Evolutionary conservation across 2,113 vertebrate species (phyloP), one percentile per base, ranked within the genome.

Genomic region (Cyprinus carpio): DNA sequence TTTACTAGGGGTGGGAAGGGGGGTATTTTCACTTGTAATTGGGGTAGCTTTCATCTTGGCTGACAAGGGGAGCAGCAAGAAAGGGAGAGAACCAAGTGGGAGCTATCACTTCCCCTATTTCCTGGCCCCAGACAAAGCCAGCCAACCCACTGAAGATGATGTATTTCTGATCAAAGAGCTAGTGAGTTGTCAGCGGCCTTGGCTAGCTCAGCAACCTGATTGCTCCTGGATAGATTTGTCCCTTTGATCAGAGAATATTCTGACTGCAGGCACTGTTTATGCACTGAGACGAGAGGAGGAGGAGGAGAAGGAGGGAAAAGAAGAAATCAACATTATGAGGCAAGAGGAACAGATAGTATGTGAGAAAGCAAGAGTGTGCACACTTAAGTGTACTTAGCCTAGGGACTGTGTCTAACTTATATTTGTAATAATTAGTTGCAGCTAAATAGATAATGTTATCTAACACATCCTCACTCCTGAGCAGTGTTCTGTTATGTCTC

Each of bases 101-200:
- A 95, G 92, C 94, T 94, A 94, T 95, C 96, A 94, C 91, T 94
- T 94, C 91, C 91, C 94, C 95, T 91, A 93, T 96, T 97, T 97
- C 96, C 94, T 90, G 95, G 92, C 93, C 95, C 93, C 95, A 97
- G 94, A 97, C 96, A 96, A 96, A 96, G 95, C 93, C 93, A 94
- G 90, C 91, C 91, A 92, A 92, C 90, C 93, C 94, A 93, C 93
- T 94, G 94, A 94, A 94, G 93, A 95, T 96, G 95, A 96, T 93
- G 94, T 93, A 91, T 95, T 94, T 94, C 91, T 96, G 96, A 96
- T 96, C 96, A 97, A 97, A 97, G 96, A 95, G 88, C 94, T 94
- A 90, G 89, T 12, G 87, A 91, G 91, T 95, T 95, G 93, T 94
- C 96, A 95, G 93, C 94, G 94, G 92, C 90, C 93, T 91, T 89